Evolutionary conservation across 2,888 invertebrate genomes (phyloP).

Genomic region (Drosophila mimetica): DNA sequence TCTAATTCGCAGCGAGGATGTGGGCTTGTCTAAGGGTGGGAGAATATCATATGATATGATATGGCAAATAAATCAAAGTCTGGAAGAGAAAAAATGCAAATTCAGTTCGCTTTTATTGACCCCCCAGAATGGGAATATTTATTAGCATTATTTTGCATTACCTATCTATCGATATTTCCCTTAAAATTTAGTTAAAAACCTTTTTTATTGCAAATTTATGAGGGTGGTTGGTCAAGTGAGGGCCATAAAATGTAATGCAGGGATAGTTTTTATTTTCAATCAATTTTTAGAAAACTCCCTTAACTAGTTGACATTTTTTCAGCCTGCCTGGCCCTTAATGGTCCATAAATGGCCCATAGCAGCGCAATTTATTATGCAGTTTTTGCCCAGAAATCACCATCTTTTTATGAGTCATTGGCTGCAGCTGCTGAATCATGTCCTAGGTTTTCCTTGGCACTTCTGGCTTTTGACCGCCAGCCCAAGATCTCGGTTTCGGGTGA

Average conservation of each 20-base stretch:
- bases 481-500: conserved; percentile 43
- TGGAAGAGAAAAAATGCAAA: conserved; percentile 34
- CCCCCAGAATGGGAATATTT: conserved; percentile 7
- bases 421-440: conserved; percentile 54
- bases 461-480: not conserved
- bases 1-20: conserved; percentile 78
- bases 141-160: conserved; percentile 25
- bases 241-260: conserved; percentile 28
- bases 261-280: conserved; percentile 19
- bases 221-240: conserved; percentile 9
- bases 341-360: conserved; percentile 31
- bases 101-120: too few species aligned
- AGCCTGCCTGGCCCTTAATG: conserved; percentile 23
- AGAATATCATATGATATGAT: not conserved
- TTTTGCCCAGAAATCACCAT: conserved; percentile 44
- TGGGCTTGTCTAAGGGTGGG: conserved; percentile 53
- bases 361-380: conserved; percentile 54
- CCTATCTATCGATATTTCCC: conserved; percentile 5
- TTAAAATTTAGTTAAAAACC: not conserved
- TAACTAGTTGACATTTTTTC: conserved; percentile 20
- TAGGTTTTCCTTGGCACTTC: conserved; percentile 26
- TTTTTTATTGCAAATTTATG: conserved; percentile 48
- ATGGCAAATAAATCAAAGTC: conserved; percentile 38
- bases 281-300: conserved; percentile 16
- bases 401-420: conserved; percentile 65